phyloP scores from a whole-genome alignment of 2,888 invertebrate genomes.

The Apeira syringaria region DNA sequence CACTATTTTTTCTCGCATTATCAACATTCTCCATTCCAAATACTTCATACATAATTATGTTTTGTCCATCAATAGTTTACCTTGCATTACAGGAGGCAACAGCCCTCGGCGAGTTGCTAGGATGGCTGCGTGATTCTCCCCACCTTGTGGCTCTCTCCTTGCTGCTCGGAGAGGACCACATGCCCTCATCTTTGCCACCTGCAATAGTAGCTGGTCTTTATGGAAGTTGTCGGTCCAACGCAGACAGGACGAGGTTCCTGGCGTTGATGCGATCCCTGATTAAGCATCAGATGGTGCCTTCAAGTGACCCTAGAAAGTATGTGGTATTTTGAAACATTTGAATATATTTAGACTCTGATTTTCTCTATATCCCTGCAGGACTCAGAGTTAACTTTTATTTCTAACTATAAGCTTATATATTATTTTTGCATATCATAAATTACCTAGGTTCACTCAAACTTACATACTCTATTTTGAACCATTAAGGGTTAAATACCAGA shows the following conservation, averaged over 20 bases:
- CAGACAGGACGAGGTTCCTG: conserved; percentile 61
- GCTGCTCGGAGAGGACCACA: conserved; percentile 70
- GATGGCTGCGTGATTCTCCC: conserved; percentile 75
- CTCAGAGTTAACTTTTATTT: too few relatives aligned
- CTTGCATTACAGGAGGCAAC: conserved; percentile 57
- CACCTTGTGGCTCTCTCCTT: conserved; percentile 73
- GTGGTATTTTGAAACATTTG: conserved; percentile 29
- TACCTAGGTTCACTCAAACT: too few relatives aligned
- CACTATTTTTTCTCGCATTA: too few relatives aligned
- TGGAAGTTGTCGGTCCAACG: conserved; percentile 62
- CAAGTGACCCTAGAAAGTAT: conserved; percentile 73
- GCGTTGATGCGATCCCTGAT: conserved; percentile 68
- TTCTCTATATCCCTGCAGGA: too few relatives aligned
- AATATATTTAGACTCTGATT: too few relatives aligned
- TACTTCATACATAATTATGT: background rate
- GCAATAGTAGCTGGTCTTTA: conserved; percentile 69
- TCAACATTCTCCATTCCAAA: too few relatives aligned
- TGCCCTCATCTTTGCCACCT: conserved; percentile 62
- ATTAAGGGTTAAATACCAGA: too few relatives aligned
- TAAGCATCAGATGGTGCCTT: conserved; percentile 69
- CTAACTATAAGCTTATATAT: too few relatives aligned
- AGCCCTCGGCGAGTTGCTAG: conserved; percentile 70
- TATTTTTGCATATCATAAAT: too few relatives aligned
- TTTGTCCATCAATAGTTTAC: background rate
- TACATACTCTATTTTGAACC: too few relatives aligned